These are phyloP conservation scores for Branchinecta sandiegonensis DNA, from an alignment of 2,888 invertebrate species.

Conservation along the genomic window DNA sequence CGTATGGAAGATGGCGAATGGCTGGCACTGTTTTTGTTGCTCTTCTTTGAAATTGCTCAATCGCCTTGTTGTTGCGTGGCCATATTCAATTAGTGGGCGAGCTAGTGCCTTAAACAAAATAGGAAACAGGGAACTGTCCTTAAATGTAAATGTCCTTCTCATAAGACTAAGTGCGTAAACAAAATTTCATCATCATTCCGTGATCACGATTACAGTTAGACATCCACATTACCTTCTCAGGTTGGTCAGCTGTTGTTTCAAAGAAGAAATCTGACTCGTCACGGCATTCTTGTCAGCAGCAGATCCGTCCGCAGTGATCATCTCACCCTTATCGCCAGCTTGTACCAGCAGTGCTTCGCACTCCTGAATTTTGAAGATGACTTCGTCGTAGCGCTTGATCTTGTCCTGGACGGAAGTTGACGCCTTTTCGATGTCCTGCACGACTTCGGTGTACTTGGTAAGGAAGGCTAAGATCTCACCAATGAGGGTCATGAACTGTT, in stretches of 20 bases:
- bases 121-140: no score
- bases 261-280: conserved; percentile 67
- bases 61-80: no score
- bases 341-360: conserved; percentile 73
- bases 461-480: conserved; percentile 78
- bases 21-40: no score
- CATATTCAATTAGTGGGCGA: no score
- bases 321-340: conserved; percentile 80
- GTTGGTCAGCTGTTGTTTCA: conserved; percentile 67
- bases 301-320: conserved; percentile 78
- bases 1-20: no score
- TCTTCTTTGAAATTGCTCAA: no score
- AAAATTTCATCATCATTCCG: no score
- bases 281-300: conserved; percentile 72
- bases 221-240: conserved; percentile 42
- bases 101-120: no score
- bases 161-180: no score
- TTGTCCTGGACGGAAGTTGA: conserved; percentile 69
- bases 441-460: conserved; percentile 67
- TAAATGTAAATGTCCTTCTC: no score
- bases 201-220: no score
- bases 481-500: conserved; percentile 72
- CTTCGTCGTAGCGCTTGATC: conserved; percentile 68
- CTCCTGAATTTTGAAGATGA: conserved; percentile 71
- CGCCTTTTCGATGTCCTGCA: conserved; percentile 68